A percentile compares a stretch with the other conserved stretches of the same genome.
These are phyloP conservation scores for Megamerina dolium DNA, from an alignment of 2,888 invertebrate genomes.

Conservation along the genomic window DNA sequence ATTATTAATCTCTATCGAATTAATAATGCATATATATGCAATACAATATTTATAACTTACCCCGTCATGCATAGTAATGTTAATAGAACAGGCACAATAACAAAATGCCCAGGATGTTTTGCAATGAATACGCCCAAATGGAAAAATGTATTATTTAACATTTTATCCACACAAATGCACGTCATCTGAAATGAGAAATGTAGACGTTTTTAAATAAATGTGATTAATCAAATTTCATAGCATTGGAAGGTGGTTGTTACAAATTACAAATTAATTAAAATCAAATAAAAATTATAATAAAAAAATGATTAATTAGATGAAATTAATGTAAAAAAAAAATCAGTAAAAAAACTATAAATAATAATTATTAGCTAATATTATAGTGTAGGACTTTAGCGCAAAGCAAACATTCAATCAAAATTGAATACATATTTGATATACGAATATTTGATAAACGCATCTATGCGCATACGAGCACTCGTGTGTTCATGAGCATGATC, in stretches of 20 bases:
- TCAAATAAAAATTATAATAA: not conserved
- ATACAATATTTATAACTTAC: constrained; percentile 27
- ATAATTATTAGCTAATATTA: not conserved
- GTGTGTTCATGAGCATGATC: too few species aligned
- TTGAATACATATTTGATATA: too few species aligned
- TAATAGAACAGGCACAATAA: constrained; percentile 77
- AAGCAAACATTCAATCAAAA: too few species aligned
- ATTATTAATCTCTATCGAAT: too few species aligned
- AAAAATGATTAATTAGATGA: not conserved
- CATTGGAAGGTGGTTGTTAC: not conserved
- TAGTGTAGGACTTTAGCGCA: too few species aligned
- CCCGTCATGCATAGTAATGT: constrained; percentile 79
- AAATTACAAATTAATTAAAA: too few species aligned
- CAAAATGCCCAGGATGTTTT: constrained; percentile 78
- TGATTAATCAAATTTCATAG: too few species aligned
- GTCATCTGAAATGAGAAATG: constrained; percentile 71
- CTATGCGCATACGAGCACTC: too few species aligned
- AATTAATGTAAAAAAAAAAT: not conserved
- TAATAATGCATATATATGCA: too few species aligned
- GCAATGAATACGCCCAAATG: constrained; percentile 74
- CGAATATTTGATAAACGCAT: too few species aligned
- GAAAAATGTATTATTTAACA: constrained; percentile 74
- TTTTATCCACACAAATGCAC: constrained; percentile 69
- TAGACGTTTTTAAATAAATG: too few species aligned
- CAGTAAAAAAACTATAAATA: not conserved